phyloP scores from a whole-genome alignment of 2,113 vertebrate species.

The Ochotona curzoniae region DNA sequence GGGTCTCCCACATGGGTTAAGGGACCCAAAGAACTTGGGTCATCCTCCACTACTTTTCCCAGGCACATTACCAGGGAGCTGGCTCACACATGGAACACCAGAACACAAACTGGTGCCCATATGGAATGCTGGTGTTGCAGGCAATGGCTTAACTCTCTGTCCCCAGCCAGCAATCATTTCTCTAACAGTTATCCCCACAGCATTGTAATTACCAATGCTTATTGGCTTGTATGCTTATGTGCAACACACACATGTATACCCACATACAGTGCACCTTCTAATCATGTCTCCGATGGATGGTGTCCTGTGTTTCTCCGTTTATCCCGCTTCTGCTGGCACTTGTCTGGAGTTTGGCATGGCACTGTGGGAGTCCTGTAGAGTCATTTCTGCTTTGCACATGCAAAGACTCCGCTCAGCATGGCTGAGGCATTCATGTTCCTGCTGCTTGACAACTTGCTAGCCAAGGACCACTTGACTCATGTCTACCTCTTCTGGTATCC shows the following conservation, averaged over 20 bases:
- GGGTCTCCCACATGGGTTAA: no score
- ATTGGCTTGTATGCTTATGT: neutral
- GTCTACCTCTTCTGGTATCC: neutral
- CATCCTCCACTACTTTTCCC: no score
- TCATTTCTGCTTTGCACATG: neutral
- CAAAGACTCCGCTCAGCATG: neutral
- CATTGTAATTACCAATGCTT: neutral
- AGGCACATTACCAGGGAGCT: no score
- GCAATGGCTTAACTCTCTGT: no score
- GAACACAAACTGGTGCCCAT: no score
- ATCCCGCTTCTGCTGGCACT: neutral
- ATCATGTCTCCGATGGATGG: neutral
- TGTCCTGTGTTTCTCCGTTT: neutral
- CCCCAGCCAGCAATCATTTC: neutral
- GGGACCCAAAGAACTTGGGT: no score
- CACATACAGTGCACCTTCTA: accelerated
- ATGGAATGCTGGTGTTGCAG: no score
- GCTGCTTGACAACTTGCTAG: neutral
- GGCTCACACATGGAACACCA: no score
- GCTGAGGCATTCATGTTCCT: neutral
- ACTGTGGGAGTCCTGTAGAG: no score
- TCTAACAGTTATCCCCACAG: neutral
- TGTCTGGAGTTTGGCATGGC: neutral
- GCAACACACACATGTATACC: neutral
- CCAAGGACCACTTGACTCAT: neutral